phyloP scores from a whole-genome alignment of 2,888 invertebrate genomes.

The Philopedon plagiatum region DNA sequence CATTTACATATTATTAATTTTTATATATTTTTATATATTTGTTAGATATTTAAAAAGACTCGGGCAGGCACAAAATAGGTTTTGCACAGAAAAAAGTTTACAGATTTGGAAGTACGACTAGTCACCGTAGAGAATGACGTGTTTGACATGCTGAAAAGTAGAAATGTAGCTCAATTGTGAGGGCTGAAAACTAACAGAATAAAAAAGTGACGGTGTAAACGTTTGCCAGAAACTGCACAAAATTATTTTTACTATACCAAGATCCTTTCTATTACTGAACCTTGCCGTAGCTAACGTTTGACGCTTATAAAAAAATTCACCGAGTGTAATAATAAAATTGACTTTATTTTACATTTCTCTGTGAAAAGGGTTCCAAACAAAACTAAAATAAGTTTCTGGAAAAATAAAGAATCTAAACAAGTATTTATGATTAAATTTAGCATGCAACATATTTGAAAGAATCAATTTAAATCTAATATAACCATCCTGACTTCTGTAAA shows the following conservation, averaged over 20 bases:
- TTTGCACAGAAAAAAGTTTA: slow-evolving; percentile 45
- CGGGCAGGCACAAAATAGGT: slow-evolving; percentile 5
- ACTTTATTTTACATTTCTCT: no score
- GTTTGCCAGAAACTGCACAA: slow-evolving; percentile 1
- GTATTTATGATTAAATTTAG: no score
- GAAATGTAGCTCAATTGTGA: slow-evolving; percentile 21
- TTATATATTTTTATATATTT: background rate
- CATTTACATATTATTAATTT: background rate
- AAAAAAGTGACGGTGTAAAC: background rate
- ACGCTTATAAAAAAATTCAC: background rate
- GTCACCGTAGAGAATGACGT: slow-evolving; percentile 55
- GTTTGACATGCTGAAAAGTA: slow-evolving; percentile 55
- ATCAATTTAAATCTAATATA: no score
- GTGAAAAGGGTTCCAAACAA: no score
- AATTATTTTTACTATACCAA: background rate
- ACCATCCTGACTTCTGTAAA: no score
- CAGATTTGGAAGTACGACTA: slow-evolving; percentile 60
- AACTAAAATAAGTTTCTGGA: no score
- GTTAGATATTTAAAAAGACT: slow-evolving; percentile 15
- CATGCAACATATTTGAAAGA: no score
- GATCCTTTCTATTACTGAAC: background rate
- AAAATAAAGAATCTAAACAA: no score
- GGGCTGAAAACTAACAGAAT: slow-evolving; percentile 7
- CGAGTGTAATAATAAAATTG: background rate
- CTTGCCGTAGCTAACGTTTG: background rate